Percentiles rank a stretch among this genome's conserved stretches.
phyloP scores from a whole-genome alignment of 2,888 invertebrate species.

The Hedychridium roseum region DNA sequence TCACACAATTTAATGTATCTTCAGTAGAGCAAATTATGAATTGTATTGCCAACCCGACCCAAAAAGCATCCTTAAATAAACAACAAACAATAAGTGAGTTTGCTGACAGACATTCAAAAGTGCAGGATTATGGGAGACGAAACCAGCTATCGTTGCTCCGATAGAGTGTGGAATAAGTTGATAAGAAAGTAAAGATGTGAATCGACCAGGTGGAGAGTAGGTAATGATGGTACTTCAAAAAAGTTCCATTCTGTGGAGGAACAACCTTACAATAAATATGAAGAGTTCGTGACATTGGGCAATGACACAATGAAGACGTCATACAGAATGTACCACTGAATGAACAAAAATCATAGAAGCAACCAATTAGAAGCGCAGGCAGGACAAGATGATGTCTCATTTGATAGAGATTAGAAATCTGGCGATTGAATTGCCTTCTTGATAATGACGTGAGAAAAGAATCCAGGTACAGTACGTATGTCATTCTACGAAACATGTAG shows the following conservation, averaged over 20 bases:
- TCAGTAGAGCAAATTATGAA: not conserved
- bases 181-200: no score
- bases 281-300: slow-evolving; percentile 12
- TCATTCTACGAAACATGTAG: slow-evolving; percentile 37
- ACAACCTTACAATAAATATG: slow-evolving; percentile 13
- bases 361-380: slow-evolving; percentile 54
- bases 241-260: no score
- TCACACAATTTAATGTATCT: not conserved
- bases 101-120: not conserved
- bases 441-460: slow-evolving; percentile 33
- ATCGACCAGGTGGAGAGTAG: no score
- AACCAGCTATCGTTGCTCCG: no score
- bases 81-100: not conserved
- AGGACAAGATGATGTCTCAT: slow-evolving; percentile 36
- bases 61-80: slow-evolving; percentile 5
- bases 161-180: no score
- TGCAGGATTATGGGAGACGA: no score
- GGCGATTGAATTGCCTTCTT: slow-evolving; percentile 24
- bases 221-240: no score
- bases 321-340: slow-evolving; percentile 24
- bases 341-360: slow-evolving; percentile 44
- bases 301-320: slow-evolving; percentile 18
- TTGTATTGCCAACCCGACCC: slow-evolving; percentile 17
- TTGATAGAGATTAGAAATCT: slow-evolving; percentile 24
- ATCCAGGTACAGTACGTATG: slow-evolving; percentile 32